These are phyloP conservation scores for Diprion similis DNA, from an alignment of 1,140 invertebrate genomes.

Conservation along the genomic window DNA sequence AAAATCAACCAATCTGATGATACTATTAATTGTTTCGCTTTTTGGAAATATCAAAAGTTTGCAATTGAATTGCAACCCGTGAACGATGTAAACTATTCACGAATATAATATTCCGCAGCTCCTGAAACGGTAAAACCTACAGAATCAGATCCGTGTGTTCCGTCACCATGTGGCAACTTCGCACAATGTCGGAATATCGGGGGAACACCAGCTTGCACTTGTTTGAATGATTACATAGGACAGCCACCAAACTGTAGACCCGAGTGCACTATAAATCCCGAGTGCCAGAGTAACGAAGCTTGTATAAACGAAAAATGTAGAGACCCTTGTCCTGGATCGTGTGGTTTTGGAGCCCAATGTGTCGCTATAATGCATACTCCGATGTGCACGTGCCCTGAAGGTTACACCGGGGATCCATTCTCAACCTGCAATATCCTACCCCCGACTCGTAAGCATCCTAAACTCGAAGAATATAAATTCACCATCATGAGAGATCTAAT, in stretches of 20 bases:
- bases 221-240: conserved; percentile 73
- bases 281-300: conserved; percentile 61
- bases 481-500: no score
- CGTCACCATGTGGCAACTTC: conserved; percentile 75
- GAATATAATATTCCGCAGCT: conserved; percentile 10
- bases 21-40: not conserved
- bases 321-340: conserved; percentile 76
- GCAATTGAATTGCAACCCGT: not conserved
- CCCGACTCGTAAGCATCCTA: conserved; percentile 46
- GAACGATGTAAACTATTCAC: not conserved
- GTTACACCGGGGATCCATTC: conserved; percentile 75
- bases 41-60: no score
- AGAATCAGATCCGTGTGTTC: conserved; percentile 61
- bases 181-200: conserved; percentile 62
- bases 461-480: no score
- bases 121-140: conserved; percentile 32
- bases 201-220: conserved; percentile 63
- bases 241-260: conserved; percentile 73
- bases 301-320: conserved; percentile 62
- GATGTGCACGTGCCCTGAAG: conserved; percentile 73
- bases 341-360: conserved; percentile 75
- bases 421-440: conserved; percentile 62
- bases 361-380: conserved; percentile 74
- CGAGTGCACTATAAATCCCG: conserved; percentile 62
- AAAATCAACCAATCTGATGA: no score